A percentile compares a stretch with the other conserved stretches of the same genome.
phyloP scores from a whole-genome alignment of 2,797 vertebrate genomes.

The Rhodeus uyekii region DNA sequence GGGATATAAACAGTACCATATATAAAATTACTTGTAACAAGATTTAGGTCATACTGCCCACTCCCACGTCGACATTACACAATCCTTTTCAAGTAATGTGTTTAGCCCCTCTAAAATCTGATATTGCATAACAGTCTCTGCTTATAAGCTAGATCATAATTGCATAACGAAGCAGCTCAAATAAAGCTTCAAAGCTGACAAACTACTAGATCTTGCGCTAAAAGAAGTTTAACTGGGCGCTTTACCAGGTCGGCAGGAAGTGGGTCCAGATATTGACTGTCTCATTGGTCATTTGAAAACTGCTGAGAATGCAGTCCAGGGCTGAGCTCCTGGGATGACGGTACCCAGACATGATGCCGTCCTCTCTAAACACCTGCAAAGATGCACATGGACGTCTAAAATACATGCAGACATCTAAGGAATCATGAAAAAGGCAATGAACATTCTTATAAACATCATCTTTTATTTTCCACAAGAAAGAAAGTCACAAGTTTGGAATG shows the following conservation, averaged over 20 bases:
- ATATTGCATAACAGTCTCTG: not conserved
- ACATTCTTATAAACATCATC: not conserved
- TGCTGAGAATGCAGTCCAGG: slow-evolving; percentile 89
- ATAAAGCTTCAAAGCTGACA: slow-evolving; percentile 29
- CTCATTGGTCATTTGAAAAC: slow-evolving; percentile 90
- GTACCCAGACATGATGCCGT: slow-evolving; percentile 88
- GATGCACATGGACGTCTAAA: not conserved
- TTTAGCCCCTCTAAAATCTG: slow-evolving; percentile 3
- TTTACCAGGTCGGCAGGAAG: slow-evolving; percentile 87
- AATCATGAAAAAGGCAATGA: not conserved
- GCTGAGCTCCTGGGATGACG: slow-evolving; percentile 85
- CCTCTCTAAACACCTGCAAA: slow-evolving; percentile 86
- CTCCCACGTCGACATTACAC: not conserved
- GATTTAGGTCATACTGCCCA: not conserved
- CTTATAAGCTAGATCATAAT: not conserved
- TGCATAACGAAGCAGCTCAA: slow-evolving; percentile 10
- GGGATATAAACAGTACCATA: not conserved
- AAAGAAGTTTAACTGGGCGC: not conserved
- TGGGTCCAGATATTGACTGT: slow-evolving; percentile 92
- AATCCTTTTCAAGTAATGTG: not conserved
- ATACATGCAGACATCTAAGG: not conserved
- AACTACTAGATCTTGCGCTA: slow-evolving; percentile 1
- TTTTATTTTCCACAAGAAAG: not conserved
- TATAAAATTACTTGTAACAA: not conserved
- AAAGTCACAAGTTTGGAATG: not conserved